These are phyloP conservation scores for Condylura cristata DNA, from an alignment of 2,113 vertebrate genomes.

Conservation along the genomic window DNA sequence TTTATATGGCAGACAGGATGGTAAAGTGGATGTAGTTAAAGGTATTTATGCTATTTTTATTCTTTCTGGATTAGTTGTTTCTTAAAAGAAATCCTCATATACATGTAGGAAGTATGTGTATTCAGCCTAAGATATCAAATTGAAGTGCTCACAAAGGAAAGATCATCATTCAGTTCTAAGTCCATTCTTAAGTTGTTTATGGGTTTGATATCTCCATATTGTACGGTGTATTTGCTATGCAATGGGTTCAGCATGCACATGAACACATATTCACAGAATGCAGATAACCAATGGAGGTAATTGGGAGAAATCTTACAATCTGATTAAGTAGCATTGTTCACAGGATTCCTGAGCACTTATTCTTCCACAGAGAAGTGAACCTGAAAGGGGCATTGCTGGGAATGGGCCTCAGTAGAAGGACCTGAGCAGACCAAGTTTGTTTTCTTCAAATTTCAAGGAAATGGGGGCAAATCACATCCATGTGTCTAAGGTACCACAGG, in stretches of 20 bases:
- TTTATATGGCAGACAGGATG: constrained; percentile 58
- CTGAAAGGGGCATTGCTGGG: neutral
- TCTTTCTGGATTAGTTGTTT: constrained; percentile 9
- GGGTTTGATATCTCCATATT: neutral
- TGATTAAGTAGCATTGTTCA: neutral
- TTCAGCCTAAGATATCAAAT: constrained; percentile 39
- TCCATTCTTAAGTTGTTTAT: neutral
- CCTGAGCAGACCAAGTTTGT: too few relatives aligned
- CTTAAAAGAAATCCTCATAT: constrained; percentile 36
- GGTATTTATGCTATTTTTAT: constrained; percentile 29
- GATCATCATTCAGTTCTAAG: neutral
- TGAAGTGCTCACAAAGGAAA: neutral
- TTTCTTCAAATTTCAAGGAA: neutral
- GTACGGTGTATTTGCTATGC: neutral
- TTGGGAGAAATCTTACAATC: neutral
- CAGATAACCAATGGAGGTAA: neutral
- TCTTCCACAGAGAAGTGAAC: neutral
- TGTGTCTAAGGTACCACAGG: neutral
- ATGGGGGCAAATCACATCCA: neutral
- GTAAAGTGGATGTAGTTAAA: constrained; percentile 66
- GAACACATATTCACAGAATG: neutral
- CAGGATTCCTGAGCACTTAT: too few relatives aligned
- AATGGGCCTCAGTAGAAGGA: neutral
- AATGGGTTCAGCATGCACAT: too few relatives aligned
- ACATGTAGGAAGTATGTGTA: neutral